Percentiles rank a stretch among this genome's conserved stretches.
These are phyloP conservation scores for Cynoglossus semilaevis DNA, from an alignment of 2,113 vertebrate species.

Conservation along the genomic window DNA sequence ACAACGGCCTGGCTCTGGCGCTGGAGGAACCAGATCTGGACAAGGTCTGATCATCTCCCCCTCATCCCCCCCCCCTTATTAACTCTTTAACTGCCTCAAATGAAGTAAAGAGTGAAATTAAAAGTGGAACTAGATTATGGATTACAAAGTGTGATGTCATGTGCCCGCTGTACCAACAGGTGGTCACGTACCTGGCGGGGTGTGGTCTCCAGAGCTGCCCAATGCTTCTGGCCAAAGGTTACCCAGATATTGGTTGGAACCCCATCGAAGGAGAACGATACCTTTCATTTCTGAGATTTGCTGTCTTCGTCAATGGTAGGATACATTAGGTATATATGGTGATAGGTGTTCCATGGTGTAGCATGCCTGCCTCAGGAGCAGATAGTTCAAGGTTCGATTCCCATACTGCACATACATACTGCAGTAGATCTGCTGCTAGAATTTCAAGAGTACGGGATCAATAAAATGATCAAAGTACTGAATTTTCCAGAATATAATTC, in stretches of 20 bases:
- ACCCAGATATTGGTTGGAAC: conserved; percentile 97
- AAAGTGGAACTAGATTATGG: neutral
- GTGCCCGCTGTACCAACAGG: conserved; percentile 70
- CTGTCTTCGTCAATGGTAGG: conserved; percentile 95
- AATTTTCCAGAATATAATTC: no score
- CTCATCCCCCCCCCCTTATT: no score
- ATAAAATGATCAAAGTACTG: no score
- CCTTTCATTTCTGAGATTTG: conserved; percentile 94
- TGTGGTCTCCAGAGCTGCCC: conserved; percentile 97
- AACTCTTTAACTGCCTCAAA: neutral
- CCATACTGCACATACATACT: no score
- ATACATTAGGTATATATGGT: neutral
- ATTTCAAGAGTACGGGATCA: no score
- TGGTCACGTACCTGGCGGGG: conserved; percentile 94
- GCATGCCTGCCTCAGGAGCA: neutral
- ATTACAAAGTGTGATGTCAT: conserved; percentile 12
- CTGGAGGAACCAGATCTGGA: conserved; percentile 95
- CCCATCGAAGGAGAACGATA: conserved; percentile 98
- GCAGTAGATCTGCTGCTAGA: no score
- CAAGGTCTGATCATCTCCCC: conserved; percentile 85
- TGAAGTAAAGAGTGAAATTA: neutral
- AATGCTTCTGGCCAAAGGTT: conserved; percentile 91
- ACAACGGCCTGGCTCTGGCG: conserved; percentile 92
- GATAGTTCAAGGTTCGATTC: no score
- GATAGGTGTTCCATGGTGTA: neutral